phyloP scores from a whole-genome alignment of 2,113 vertebrate genomes.

The Mystacornis crossleyi region DNA sequence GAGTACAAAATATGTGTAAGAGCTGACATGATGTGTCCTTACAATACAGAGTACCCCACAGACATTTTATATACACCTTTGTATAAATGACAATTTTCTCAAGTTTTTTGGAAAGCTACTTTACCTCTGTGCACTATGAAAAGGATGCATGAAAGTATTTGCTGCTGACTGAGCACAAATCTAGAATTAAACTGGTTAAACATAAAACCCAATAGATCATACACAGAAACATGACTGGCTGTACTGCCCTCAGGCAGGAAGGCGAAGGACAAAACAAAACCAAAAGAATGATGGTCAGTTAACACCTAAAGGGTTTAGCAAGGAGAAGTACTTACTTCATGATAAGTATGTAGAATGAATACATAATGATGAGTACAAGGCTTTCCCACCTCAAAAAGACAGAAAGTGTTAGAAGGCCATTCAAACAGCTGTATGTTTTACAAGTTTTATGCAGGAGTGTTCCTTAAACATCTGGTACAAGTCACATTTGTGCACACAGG shows the following conservation, averaged over 20 bases:
- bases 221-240: neutral
- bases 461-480: neutral
- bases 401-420: constrained; percentile 48
- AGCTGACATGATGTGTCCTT: neutral
- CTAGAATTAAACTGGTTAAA: neutral
- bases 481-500: neutral
- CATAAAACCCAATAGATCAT: neutral
- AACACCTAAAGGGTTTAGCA: neutral
- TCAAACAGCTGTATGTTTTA: neutral
- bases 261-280: neutral
- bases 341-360: constrained; percentile 91
- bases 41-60: neutral
- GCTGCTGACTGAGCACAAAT: neutral
- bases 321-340: constrained; percentile 90
- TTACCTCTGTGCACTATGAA: neutral
- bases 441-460: neutral
- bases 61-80: neutral
- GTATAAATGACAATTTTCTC: neutral
- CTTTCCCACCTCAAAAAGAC: constrained; percentile 92
- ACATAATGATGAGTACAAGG: constrained; percentile 92
- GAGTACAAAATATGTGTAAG: neutral
- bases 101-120: neutral
- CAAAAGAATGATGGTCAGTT: neutral
- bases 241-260: neutral
- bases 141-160: neutral